Evolutionary conservation across 2,888 invertebrate genomes (phyloP).

Genomic region (Eledone cirrhosa): DNA sequence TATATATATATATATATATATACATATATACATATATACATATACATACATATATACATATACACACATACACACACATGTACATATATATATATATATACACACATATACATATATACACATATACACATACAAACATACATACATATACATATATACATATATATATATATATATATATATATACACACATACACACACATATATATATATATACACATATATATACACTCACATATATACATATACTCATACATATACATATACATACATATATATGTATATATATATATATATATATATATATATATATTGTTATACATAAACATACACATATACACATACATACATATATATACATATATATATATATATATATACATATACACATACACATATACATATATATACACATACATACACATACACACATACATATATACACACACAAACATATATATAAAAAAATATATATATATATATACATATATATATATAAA

Average conservation of each 20-base stretch:
- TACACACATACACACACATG: neutral
- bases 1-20: conserved; percentile 1
- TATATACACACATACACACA: neutral
- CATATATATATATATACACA: neutral
- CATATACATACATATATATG: neutral
- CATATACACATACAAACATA: neutral
- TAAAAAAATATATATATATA: neutral
- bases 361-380: conserved; percentile 1
- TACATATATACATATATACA: neutral
- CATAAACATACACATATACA: neutral
- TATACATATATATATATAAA: neutral
- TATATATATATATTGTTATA: neutral
- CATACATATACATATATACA: neutral
- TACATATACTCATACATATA: neutral
- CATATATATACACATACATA: neutral
- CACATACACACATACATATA: neutral
- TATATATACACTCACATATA: neutral
- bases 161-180: conserved; percentile 1
- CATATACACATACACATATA: neutral
- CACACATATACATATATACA: neutral
- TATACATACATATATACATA: neutral
- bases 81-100: neutral
- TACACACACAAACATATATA: neutral
- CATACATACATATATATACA: neutral
- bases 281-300: neutral